Evolutionary conservation across 2,113 vertebrate genomes (phyloP).

Genomic region (Bubalus kerabau): DNA sequence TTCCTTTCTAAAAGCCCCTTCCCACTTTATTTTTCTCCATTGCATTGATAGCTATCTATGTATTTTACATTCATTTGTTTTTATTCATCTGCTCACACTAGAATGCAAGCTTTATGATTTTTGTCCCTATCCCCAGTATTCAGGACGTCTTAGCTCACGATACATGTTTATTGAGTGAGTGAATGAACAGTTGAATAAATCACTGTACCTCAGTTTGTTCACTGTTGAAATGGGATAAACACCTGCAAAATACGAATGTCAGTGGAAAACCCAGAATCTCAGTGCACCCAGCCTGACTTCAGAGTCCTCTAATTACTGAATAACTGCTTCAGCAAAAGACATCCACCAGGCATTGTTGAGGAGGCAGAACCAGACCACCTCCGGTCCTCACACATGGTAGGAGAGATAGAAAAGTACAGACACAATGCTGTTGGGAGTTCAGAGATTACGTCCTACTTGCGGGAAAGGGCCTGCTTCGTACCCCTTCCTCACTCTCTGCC

Average conservation of each 20-base stretch:
- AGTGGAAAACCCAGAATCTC: not conserved
- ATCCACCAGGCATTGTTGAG: not conserved
- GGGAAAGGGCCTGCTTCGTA: not conserved
- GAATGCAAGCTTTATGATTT: not conserved
- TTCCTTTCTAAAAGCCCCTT: not conserved
- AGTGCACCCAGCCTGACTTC: not conserved
- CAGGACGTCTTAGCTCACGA: not conserved
- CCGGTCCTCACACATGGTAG: not conserved
- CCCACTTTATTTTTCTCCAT: not conserved
- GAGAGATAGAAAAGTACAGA: not conserved
- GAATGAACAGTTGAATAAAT: not conserved
- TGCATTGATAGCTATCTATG: not conserved
- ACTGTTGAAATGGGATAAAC: not conserved
- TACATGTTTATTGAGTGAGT: not conserved
- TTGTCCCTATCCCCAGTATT: not conserved
- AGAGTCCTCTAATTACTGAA: not conserved
- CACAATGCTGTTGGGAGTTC: not conserved
- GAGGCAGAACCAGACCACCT: not conserved
- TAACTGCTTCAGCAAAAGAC: no score
- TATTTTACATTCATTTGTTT: not conserved
- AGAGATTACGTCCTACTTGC: not conserved
- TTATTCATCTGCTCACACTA: not conserved
- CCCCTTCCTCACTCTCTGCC: not conserved
- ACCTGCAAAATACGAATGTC: not conserved
- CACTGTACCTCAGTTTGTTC: not conserved